These are phyloP conservation scores for Peromyscus nudipes DNA, from an alignment of 2,797 vertebrate species.

Conservation along the genomic window DNA sequence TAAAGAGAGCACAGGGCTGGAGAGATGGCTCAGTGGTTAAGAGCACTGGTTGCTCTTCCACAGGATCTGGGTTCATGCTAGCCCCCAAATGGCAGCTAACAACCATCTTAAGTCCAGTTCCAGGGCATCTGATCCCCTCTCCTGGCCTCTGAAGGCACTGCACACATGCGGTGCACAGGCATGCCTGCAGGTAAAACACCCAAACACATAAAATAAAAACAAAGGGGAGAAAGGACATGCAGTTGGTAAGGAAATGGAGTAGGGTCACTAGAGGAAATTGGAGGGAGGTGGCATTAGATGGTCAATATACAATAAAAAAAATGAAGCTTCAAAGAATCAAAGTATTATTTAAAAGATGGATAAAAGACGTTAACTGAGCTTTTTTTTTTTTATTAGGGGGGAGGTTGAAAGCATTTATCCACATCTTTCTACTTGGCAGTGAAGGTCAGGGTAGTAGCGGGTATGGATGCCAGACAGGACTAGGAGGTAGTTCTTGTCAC, in stretches of 20 bases:
- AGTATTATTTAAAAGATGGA: background rate
- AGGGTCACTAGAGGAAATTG: background rate
- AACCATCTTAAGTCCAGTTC: background rate
- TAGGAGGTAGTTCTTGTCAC: background rate
- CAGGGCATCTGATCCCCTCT: background rate
- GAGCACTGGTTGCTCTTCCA: background rate
- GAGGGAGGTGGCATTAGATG: background rate
- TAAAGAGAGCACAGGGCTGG: background rate
- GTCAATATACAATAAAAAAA: background rate
- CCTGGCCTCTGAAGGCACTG: background rate
- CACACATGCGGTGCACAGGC: background rate
- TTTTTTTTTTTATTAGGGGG: background rate
- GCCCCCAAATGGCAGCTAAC: background rate
- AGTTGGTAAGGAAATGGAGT: background rate
- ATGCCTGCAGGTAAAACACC: background rate
- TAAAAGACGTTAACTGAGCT: background rate
- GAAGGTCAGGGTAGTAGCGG: background rate
- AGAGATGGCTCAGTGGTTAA: background rate
- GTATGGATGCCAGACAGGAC: background rate
- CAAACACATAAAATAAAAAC: background rate
- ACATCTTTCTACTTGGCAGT: background rate
- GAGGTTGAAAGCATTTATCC: background rate
- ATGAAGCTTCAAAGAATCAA: background rate
- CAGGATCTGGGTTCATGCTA: background rate
- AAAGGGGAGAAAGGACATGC: background rate